These are phyloP conservation scores for Drosophila grimshawi DNA, from an alignment of 1,140 invertebrate species.

Conservation along the genomic window DNA sequence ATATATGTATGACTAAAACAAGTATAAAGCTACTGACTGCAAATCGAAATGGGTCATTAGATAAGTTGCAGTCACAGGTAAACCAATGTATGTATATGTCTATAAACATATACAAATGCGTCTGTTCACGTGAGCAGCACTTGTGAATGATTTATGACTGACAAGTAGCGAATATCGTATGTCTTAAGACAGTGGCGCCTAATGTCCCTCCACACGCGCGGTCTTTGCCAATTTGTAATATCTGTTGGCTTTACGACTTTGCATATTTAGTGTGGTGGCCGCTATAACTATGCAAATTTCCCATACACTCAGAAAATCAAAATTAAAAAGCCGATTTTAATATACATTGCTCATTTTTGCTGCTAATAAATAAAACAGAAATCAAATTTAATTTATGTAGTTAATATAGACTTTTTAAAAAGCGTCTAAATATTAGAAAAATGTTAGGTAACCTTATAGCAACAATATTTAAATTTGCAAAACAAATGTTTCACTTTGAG, in stretches of 20 bases:
- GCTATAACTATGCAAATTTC: constrained; percentile 38
- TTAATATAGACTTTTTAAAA: no score
- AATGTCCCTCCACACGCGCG: constrained; percentile 17
- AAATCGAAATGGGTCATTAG: constrained; percentile 50
- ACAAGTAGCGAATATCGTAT: constrained; percentile 55
- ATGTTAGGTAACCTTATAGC: no score
- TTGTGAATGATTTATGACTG: constrained; percentile 74
- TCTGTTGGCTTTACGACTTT: constrained; percentile 15
- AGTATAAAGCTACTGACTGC: background rate
- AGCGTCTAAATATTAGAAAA: no score
- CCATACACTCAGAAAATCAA: background rate
- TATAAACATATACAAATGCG: background rate
- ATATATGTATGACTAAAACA: constrained; percentile 17
- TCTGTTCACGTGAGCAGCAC: constrained; percentile 61
- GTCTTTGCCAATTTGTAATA: constrained; percentile 49
- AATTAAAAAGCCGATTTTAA: no score
- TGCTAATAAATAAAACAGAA: no score
- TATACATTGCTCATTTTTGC: no score
- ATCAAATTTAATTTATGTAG: no score
- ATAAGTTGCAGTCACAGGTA: constrained; percentile 26
- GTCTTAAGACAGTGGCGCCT: constrained; percentile 27
- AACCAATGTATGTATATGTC: no score
- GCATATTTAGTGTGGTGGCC: background rate
- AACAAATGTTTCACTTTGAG: no score
- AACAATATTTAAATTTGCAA: no score